Evolutionary conservation across 1,140 invertebrate species (phyloP).

Genomic region (Rhopalosiphum padi): DNA sequence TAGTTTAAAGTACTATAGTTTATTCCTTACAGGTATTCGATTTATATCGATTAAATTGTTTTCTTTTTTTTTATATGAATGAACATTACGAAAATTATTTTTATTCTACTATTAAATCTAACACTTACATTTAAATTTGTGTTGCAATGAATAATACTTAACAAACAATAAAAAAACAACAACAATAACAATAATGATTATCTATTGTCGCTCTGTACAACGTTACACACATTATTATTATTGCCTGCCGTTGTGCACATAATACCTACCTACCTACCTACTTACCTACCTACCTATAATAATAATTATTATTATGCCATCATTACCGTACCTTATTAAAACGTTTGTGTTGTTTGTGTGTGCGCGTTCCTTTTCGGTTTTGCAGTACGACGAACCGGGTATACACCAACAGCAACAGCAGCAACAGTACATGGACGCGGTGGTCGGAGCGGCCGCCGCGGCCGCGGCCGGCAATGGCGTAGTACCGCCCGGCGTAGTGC

Average conservation of each 20-base stretch:
- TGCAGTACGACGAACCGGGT: constrained; percentile 41
- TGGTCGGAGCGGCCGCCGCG: constrained; percentile 41
- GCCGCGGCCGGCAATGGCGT: constrained; percentile 33
- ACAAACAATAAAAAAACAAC: neutral
- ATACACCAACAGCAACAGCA: constrained; percentile 47
- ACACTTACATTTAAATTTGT: neutral
- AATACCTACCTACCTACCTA: constrained; percentile 3
- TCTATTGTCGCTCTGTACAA: neutral
- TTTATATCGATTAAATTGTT: neutral
- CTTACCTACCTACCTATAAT: neutral
- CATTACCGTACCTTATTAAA: constrained; percentile 37
- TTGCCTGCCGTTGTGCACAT: neutral
- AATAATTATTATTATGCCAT: constrained; percentile 5
- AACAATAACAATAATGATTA: constrained; percentile 9
- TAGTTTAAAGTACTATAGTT: neutral
- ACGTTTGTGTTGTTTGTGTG: constrained; percentile 41
- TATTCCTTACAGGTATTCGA: neutral
- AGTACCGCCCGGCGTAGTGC: constrained; percentile 16
- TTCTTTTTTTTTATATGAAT: neutral
- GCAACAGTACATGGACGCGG: constrained; percentile 49
- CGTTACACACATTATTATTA: neutral
- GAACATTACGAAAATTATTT: neutral
- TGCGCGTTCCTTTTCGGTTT: constrained; percentile 30
- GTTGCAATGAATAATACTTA: neutral
- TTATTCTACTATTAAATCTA: neutral